Evolutionary conservation across 2,888 invertebrate genomes (phyloP).

Genomic region (Dasypolia templi): DNA sequence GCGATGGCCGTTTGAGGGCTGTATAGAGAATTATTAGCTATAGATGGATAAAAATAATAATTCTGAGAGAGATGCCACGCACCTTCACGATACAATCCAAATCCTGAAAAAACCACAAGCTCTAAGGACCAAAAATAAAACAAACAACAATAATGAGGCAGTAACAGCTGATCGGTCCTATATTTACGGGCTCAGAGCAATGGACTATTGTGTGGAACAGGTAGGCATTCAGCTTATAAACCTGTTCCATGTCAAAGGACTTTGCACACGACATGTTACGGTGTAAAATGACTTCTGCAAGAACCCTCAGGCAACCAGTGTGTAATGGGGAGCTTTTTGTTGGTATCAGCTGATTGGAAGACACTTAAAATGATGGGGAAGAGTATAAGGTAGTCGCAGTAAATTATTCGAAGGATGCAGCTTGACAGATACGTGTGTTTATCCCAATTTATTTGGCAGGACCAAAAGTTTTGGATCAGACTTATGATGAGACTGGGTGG

Average conservation of each 20-base stretch:
- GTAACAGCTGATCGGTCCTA: conserved; percentile 47
- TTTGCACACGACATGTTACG: conserved; percentile 46
- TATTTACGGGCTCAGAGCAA: conserved; percentile 35
- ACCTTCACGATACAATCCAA: conserved; percentile 27
- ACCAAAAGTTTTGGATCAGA: background rate
- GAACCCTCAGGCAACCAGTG: conserved; percentile 19
- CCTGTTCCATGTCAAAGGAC: conserved; percentile 52
- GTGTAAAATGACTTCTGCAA: conserved; percentile 31
- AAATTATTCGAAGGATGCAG: background rate
- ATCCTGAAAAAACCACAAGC: conserved; percentile 11
- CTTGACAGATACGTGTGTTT: background rate
- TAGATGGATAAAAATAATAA: conserved; percentile 1
- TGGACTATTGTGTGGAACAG: conserved; percentile 52
- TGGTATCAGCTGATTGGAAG: conserved; percentile 17
- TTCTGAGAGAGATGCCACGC: conserved; percentile 23
- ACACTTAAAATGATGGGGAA: background rate
- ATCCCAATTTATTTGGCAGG: background rate
- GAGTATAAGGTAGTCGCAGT: background rate
- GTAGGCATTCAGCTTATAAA: conserved; percentile 49
- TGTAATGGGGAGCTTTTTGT: conserved; percentile 1
- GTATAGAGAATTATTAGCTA: no score
- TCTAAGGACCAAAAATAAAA: conserved; percentile 37
- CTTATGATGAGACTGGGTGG: background rate
- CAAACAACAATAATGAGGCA: conserved; percentile 21
- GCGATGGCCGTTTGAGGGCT: no score